Base-by-base conservation (phyloP, 2,797 vertebrate species). In the Darevskia nairensis region DNA sequence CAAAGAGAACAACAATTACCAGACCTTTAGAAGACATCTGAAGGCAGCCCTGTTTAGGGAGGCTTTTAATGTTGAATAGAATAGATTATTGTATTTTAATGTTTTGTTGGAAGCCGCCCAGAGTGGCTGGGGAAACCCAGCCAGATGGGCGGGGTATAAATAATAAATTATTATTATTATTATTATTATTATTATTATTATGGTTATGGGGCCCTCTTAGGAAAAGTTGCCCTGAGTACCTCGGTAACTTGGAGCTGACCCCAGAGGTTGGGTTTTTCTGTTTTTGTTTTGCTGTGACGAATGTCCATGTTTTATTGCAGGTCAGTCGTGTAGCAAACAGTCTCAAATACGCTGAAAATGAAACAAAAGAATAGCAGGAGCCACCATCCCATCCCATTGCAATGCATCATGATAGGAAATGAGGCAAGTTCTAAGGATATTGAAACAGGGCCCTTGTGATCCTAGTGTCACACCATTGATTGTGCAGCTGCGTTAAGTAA, bases 331-430 rank as follows among this genome's bases (percentile, higher is more conserved):
- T 69, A 80, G 29, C 41, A 0, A 77, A 46, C 2, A 88, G 55
- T 86, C 89, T 85, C 89, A 90, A 69, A 92, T 35, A 66, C 61
- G 85, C 86, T 89, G 86, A 44, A 89, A 89, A 86, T 88, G 71
- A 84, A 3, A 79, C 1, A 6, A 91, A 90, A 89, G 72, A 90
- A 76, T 27, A 39, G 32, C 21, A 69, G 74, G 13, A 89, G 50
- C 71, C 39, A 29, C 61, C 11, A 7, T 8, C 55, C 39, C 39
- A 39, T 39, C 39, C 35, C 15, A 80, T 88, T 80, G 23, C 68
- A 90, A 89, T 61, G 82, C 86, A 86, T 83, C 35, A 13, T 74
- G 35, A 50, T 2, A 77, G 89, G 85, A 8, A 10, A 25, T 88
- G 11, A 90, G 44, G 23, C 27, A 17, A 46, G 80, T 77, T 76